These are phyloP conservation scores for Phasianus colchicus DNA, from an alignment of 2,113 vertebrate genomes.

Conservation along the genomic window DNA sequence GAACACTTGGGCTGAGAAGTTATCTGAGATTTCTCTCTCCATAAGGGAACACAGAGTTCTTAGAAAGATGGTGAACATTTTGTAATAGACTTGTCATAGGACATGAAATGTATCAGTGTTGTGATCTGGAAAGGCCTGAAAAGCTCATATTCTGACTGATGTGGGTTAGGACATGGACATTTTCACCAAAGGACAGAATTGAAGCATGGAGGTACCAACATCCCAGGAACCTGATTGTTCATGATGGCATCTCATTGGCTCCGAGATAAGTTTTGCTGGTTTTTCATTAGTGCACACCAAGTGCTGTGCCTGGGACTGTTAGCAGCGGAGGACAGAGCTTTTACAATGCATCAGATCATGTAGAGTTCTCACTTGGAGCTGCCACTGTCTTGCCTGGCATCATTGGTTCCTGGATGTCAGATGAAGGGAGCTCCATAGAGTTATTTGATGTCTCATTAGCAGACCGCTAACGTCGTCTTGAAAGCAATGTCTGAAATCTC, in stretches of 20 bases:
- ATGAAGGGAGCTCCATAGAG: background rate
- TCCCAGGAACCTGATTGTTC: background rate
- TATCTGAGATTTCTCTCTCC: background rate
- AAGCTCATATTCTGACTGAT: background rate
- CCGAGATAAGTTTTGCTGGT: background rate
- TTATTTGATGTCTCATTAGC: background rate
- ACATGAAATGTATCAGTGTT: background rate
- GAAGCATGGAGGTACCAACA: background rate
- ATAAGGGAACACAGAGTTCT: background rate
- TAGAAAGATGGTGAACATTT: slow-evolving; percentile 7
- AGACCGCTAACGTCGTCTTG: background rate
- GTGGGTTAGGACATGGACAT: background rate
- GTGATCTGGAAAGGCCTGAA: background rate
- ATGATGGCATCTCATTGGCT: background rate
- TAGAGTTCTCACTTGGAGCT: background rate
- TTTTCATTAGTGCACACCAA: background rate
- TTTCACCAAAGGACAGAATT: background rate
- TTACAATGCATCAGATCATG: accelerated
- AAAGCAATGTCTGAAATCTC: background rate
- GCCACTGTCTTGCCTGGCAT: background rate
- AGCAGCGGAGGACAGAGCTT: background rate
- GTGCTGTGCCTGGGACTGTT: background rate
- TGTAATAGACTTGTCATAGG: background rate
- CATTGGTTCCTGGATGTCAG: background rate
- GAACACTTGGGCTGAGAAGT: slow-evolving; percentile 10